Evolutionary conservation across 2,888 invertebrate genomes (phyloP).

Genomic region (Petrophora chlorosata): DNA sequence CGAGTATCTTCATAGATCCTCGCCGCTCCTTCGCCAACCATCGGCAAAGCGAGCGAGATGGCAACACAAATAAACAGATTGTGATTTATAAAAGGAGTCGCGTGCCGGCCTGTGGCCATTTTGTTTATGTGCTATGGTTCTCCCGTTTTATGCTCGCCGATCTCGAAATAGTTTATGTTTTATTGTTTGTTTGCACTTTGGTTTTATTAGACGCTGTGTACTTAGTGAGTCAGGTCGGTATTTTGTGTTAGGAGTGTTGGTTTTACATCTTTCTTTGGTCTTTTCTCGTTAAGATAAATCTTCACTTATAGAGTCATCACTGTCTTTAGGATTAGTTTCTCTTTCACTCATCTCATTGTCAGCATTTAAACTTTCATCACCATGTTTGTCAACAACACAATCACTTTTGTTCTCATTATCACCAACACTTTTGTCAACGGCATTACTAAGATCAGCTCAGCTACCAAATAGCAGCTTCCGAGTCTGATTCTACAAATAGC

Average conservation of each 20-base stretch:
- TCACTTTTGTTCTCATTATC: neutral
- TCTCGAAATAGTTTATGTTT: slow-evolving; percentile 69
- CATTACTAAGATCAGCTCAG: slow-evolving; percentile 3
- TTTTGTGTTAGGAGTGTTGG: slow-evolving; percentile 33
- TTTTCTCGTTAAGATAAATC: neutral
- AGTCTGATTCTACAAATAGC: slow-evolving; percentile 22
- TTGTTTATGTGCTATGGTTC: slow-evolving; percentile 69
- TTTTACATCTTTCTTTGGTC: slow-evolving; percentile 17
- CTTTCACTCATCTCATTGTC: slow-evolving; percentile 3
- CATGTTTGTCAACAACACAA: neutral
- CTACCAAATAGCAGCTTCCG: slow-evolving; percentile 1
- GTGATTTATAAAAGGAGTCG: slow-evolving; percentile 74
- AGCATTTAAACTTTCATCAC: neutral
- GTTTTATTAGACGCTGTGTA: slow-evolving; percentile 55
- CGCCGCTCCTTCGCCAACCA: slow-evolving; percentile 66
- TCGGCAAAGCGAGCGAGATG: slow-evolving; percentile 74
- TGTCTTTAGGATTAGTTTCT: neutral
- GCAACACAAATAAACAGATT: slow-evolving; percentile 79
- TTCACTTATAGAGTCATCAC: no score
- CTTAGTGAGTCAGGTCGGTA: slow-evolving; percentile 55
- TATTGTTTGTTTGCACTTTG: slow-evolving; percentile 69
- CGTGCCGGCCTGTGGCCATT: slow-evolving; percentile 76
- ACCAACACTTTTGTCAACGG: slow-evolving; percentile 4
- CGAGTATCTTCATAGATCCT: slow-evolving; percentile 66
- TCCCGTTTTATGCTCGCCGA: slow-evolving; percentile 61